Evolutionary conservation across 2,888 invertebrate genomes (phyloP).

Genomic region (Sylvicola cinctus): DNA sequence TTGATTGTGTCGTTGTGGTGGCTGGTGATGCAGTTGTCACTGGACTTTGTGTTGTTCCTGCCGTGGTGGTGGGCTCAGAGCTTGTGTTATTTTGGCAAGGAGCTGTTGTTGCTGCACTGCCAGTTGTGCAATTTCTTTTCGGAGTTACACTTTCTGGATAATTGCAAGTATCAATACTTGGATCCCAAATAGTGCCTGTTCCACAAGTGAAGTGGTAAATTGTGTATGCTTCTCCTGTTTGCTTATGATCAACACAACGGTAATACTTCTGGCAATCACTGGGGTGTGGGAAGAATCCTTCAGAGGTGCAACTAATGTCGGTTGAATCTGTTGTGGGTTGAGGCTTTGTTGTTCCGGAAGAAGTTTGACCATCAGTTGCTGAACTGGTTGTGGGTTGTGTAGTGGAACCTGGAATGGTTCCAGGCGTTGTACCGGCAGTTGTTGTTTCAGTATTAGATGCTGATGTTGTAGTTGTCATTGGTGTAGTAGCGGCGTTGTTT

Average conservation of each 20-base stretch:
- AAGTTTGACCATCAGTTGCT: constrained; percentile 1
- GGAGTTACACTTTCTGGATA: constrained; percentile 42
- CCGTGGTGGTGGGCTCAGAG: constrained; percentile 3
- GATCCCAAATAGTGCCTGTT: constrained; percentile 52
- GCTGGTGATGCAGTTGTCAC: constrained; percentile 6
- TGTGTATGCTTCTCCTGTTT: constrained; percentile 32
- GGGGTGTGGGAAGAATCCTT: constrained; percentile 38
- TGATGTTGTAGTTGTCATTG: background rate
- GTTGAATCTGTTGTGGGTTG: background rate
- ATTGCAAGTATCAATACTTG: constrained; percentile 42
- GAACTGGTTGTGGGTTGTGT: constrained; percentile 7
- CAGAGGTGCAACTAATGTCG: constrained; percentile 26
- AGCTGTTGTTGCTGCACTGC: constrained; percentile 3
- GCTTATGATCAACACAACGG: constrained; percentile 40
- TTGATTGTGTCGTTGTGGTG: constrained; percentile 9
- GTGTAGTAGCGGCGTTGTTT: background rate
- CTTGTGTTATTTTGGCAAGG: constrained; percentile 6
- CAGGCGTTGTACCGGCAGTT: background rate
- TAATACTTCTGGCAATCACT: constrained; percentile 42
- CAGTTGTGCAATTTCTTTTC: constrained; percentile 22
- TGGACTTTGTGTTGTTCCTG: background rate
- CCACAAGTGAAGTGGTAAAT: constrained; percentile 45
- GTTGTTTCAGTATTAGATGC: constrained; percentile 4
- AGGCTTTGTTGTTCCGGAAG: constrained; percentile 6
- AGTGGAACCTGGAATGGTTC: too few relatives aligned